Evolutionary conservation across 2,888 invertebrate genomes (phyloP), one percentile per base, ranked within the genome.

Genomic region (Fragum fragum): DNA sequence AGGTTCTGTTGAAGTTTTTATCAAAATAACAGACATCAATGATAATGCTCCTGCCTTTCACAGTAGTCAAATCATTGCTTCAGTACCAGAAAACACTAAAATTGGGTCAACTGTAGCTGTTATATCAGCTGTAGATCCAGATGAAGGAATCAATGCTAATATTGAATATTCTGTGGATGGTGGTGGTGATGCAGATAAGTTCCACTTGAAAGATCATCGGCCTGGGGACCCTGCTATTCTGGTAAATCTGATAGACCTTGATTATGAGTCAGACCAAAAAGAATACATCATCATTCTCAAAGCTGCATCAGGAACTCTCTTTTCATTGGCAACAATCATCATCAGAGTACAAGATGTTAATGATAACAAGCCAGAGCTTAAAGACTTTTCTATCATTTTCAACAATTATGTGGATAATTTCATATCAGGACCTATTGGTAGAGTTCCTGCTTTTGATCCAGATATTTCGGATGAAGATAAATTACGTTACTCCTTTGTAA

Each of bases 391-490:
- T 91, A 97, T 99, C 0, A 97, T 99, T 71, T 98, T 99, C 95
- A 99, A 99, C 95, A 99, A 99, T 92, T 99, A 97, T 94, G 97
- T 97, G 88, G 97, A 98, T 91, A 97, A 97, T 91, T 99, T 99
- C 93, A 98, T 99, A 0, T 97, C 97, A n/a, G 97, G 97, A 0
- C 96, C 97, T 0, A 97, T 99, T 90, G 99, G 99, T 0, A 96
- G 96, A 76, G 97, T 99, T 42, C 99, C 99, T 0, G 99, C 99
- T 0, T 97, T 96, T 91, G 99, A 99, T 94, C 98, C 98, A 16
- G 99, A 99, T 95, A 98, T 98, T 36, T 97, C 97, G 6, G 98
- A 99, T 93, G 91, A 85, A 74, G 90, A 92, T 76, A 95, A 97
- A 95, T 95, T 98, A 0, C 96, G 96, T 79, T 99, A 97, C 95